Evolutionary conservation across 1,140 invertebrate species (phyloP), one percentile per base, ranked within the genome.

Genomic region (Eubasilissa regina): DNA sequence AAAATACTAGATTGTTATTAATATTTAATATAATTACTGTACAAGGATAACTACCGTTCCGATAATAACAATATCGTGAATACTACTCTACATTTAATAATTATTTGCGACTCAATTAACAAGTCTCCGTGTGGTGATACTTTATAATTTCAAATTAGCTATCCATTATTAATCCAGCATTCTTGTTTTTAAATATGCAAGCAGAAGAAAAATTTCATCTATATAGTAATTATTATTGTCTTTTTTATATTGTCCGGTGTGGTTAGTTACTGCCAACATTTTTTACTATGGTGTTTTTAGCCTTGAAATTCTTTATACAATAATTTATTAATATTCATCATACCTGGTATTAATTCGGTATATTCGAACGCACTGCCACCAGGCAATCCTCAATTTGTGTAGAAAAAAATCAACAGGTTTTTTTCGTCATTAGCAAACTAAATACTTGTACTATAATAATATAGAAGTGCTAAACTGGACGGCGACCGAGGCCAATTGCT

Each of bases 281-380:
- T 70, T 48, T 47, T n/a, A 70, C 8, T 70, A 51, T 70, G 66
- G 43, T 1, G 66, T 70, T n/a, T n/a, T n/a, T 51, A 48, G 66
- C 66, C 66, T 70, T 70, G 66, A 70, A 70, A 70, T 70, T 70
- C 66, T 48, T 70, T 70, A 17, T 45, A 70, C 66, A 70, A n/a
- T n/a, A n/a, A 19, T 70, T 70, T 70, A 70, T 70, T 70, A n/a
- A 48, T 19, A 70, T 25, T 51, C 17, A 55, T n/a, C 51, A n/a
- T 55, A 55, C 17, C 51, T 55, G 4, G 51, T 15, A 15, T 55
- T 15, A 55, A 3, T 55, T 48, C 47, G 51, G 12, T 55, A 55
- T 12, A 55, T 55, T 55, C 13, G n/a, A 55, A 15, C 53, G 53
- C 53, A 15, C 51, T 10, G 56, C 10, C 56, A 60, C 58, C 13